A percentile compares a stretch with the other conserved stretches of the same genome.
These are phyloP conservation scores for Bruchidius siliquastri DNA, from an alignment of 2,888 invertebrate genomes.

Conservation along the genomic window DNA sequence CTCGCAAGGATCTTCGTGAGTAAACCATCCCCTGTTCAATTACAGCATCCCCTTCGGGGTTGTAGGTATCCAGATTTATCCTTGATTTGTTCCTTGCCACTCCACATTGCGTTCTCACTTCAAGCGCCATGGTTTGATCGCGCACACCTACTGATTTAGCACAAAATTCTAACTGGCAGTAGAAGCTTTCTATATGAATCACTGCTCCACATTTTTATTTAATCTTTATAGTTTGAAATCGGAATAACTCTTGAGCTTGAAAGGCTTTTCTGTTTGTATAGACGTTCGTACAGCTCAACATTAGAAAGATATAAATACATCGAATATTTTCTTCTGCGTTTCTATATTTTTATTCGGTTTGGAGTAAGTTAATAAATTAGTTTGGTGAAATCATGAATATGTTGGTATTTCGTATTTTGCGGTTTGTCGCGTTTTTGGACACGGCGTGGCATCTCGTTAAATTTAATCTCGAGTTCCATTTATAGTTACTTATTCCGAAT, in stretches of 20 bases:
- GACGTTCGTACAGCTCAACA: slow-evolving; percentile 67
- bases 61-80: slow-evolving; percentile 43
- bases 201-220: slow-evolving; percentile 44
- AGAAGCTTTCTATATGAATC: slow-evolving; percentile 41
- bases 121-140: slow-evolving; percentile 56
- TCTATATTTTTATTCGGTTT: slow-evolving; percentile 75
- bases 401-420: slow-evolving; percentile 68
- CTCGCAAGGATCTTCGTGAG: slow-evolving; percentile 54
- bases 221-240: slow-evolving; percentile 62
- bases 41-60: slow-evolving; percentile 45
- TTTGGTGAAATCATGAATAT: slow-evolving; percentile 79
- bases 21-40: slow-evolving; percentile 43
- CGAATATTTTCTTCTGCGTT: slow-evolving; percentile 47
- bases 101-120: slow-evolving; percentile 48
- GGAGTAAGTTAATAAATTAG: slow-evolving; percentile 84
- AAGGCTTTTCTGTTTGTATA: slow-evolving; percentile 61
- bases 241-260: slow-evolving; percentile 63
- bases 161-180: slow-evolving; percentile 24
- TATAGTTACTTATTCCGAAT: background rate
- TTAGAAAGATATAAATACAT: slow-evolving; percentile 52
- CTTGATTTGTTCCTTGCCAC: background rate
- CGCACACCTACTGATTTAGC: slow-evolving; percentile 52
- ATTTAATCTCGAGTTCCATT: background rate
- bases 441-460: background rate
- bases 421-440: slow-evolving; percentile 45